Evolutionary conservation across 2,113 vertebrate genomes (phyloP).

Genomic region (Herpailurus yagouaroundi): DNA sequence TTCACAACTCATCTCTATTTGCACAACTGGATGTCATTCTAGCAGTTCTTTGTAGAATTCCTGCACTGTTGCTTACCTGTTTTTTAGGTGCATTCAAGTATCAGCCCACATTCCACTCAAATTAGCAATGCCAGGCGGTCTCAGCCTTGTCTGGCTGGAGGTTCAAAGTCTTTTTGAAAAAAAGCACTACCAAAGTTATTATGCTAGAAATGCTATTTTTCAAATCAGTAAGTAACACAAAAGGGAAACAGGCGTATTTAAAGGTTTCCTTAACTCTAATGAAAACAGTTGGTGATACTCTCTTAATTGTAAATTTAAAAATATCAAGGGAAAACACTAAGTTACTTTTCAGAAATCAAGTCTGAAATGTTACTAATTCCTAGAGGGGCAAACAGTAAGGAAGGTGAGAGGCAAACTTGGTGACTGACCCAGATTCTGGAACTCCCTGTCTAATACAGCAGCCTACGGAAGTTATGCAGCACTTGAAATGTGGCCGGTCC

Average conservation of each 20-base stretch:
- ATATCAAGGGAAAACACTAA: not conserved
- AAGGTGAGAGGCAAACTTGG: not conserved
- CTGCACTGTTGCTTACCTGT: not conserved
- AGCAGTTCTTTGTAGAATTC: not conserved
- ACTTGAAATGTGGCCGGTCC: not conserved
- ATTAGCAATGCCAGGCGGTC: not conserved
- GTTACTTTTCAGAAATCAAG: not conserved
- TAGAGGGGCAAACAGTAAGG: not conserved
- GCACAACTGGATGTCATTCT: not conserved
- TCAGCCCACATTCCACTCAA: not conserved
- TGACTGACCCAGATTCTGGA: not conserved
- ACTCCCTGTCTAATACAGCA: not conserved
- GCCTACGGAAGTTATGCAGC: not conserved
- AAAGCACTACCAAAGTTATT: not conserved
- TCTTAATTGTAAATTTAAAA: not conserved
- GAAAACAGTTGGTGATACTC: not conserved
- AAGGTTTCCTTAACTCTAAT: not conserved
- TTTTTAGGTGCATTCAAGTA: not conserved
- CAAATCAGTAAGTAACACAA: not conserved
- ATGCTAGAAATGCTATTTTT: not conserved
- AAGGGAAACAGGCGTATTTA: not conserved
- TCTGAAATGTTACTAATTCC: not conserved
- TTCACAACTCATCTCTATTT: not conserved
- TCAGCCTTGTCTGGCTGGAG: not conserved
- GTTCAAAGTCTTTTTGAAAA: not conserved